Conservation (phyloP, 2,797 vertebrate species). For the Pseudochirops corinnae region DNA sequence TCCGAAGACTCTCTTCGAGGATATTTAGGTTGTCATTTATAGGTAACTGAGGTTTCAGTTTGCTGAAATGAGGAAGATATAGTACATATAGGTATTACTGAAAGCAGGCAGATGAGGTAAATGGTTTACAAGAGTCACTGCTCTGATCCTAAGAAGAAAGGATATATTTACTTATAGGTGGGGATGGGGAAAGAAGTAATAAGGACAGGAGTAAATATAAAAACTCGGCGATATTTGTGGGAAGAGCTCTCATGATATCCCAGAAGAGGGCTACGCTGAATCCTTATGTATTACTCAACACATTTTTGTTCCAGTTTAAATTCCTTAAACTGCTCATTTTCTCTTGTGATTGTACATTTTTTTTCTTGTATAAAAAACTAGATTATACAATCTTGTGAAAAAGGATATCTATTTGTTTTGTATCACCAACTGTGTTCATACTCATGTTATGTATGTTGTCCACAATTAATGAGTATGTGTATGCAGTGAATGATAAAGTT, state of each 20-base stretch:
- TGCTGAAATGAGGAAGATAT: conserved; percentile 59
- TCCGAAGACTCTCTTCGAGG: conserved; percentile 77
- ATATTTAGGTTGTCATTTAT: conserved; percentile 73
- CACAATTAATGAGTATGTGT: background rate
- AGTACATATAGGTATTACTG: background rate
- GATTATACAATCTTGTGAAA: background rate
- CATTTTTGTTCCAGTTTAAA: background rate
- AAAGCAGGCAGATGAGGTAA: background rate
- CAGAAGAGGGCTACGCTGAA: background rate
- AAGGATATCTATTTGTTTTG: background rate
- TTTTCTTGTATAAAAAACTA: background rate
- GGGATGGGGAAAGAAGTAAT: background rate
- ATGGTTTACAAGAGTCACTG: background rate
- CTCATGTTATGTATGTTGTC: background rate
- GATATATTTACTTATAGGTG: background rate
- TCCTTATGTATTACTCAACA: background rate
- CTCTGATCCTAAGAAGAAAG: background rate
- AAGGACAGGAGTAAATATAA: background rate
- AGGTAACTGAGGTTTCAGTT: conserved; percentile 74
- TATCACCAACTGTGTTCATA: background rate
- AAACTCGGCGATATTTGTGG: background rate
- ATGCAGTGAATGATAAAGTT: background rate
- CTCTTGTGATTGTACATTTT: background rate
- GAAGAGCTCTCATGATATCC: background rate
- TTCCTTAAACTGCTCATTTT: background rate